These are phyloP conservation scores for Arremon brunneinucha DNA, from an alignment of 2,797 vertebrate genomes.

Conservation along the genomic window DNA sequence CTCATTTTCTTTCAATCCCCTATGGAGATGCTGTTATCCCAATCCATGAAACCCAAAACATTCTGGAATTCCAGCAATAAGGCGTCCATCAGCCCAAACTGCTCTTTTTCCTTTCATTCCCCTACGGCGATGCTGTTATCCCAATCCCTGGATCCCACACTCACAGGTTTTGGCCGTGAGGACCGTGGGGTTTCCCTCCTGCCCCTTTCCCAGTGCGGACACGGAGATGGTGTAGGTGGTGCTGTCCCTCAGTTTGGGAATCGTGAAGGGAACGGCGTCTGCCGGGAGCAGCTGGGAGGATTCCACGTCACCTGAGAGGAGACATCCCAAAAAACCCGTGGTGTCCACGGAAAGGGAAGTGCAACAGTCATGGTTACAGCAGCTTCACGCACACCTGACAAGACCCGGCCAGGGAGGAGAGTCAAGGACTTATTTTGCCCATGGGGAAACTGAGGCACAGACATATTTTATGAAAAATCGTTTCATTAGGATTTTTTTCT, in stretches of 20 bases:
- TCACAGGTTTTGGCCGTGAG: constrained; percentile 84
- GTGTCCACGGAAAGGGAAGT: neutral
- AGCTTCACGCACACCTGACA: neutral
- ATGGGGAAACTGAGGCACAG: neutral
- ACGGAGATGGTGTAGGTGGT: constrained; percentile 84
- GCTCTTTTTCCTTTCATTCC: too few relatives aligned
- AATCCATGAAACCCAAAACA: accelerated
- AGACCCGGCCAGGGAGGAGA: neutral
- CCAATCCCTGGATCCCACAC: neutral
- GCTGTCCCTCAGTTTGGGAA: constrained; percentile 76
- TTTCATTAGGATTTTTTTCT: too few relatives aligned
- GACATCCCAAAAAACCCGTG: accelerated
- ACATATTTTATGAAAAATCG: too few relatives aligned
- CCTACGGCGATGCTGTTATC: neutral
- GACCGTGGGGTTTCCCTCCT: constrained; percentile 77
- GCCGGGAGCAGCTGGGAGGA: constrained; percentile 73
- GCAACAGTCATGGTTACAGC: neutral
- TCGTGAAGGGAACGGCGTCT: constrained; percentile 69
- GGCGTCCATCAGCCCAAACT: too few relatives aligned
- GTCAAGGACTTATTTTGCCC: neutral
- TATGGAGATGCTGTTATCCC: neutral
- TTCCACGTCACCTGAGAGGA: constrained; percentile 76
- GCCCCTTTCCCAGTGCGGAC: constrained; percentile 70
- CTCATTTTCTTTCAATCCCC: neutral
- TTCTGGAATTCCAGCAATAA: neutral